Conservation (phyloP, 2,797 vertebrate genomes). For the Sylvia borin region DNA sequence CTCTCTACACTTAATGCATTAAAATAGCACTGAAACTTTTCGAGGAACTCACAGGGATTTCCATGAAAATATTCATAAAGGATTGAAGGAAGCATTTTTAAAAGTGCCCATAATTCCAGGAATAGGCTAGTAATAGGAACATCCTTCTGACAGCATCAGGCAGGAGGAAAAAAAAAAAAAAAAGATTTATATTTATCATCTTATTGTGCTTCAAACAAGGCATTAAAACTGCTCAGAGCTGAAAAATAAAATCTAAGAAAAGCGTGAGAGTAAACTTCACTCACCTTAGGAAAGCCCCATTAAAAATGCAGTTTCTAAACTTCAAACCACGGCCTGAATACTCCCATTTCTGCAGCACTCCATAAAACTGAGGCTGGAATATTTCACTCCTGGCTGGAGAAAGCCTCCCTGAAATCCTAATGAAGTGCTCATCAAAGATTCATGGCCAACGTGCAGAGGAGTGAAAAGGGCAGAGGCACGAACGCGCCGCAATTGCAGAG, state of each 20-base stretch:
- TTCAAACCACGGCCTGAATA: neutral
- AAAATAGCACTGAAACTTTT: neutral
- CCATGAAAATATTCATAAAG: neutral
- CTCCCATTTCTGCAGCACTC: neutral
- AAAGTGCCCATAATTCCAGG: neutral
- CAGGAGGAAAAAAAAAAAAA: neutral
- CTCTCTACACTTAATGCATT: neutral
- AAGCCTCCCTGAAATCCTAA: neutral
- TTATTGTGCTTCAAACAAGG: neutral
- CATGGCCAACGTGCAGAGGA: neutral
- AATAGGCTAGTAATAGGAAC: neutral
- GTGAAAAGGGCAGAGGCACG: neutral
- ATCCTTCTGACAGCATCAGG: neutral
- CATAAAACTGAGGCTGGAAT: neutral
- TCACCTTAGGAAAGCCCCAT: neutral
- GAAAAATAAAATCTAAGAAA: neutral
- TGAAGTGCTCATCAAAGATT: neutral
- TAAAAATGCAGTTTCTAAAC: neutral
- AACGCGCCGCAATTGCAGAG: neutral
- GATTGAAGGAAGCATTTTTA: neutral
- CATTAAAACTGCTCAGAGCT: neutral
- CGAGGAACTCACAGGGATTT: neutral
- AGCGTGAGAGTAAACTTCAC: neutral
- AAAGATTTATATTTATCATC: neutral
- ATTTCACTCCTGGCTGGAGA: neutral